These are phyloP conservation scores for Hephaestus fuliginosus DNA, from an alignment of 2,797 vertebrate species.

Conservation along the genomic window DNA sequence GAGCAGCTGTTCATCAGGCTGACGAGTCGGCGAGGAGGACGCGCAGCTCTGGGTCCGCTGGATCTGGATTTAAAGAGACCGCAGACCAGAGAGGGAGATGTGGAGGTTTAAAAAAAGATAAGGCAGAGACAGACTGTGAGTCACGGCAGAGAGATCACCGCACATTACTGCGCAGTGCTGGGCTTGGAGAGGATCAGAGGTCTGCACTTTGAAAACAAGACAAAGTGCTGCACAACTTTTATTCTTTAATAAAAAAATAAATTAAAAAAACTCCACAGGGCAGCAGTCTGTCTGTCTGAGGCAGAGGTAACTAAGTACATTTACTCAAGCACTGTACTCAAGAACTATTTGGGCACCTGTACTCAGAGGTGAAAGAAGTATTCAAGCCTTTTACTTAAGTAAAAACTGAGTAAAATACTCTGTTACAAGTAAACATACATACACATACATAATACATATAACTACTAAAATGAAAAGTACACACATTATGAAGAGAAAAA, in stretches of 20 bases:
- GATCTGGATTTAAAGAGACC: slow-evolving; percentile 85
- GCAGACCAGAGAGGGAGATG: slow-evolving; percentile 65
- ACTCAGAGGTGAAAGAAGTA: too few species aligned
- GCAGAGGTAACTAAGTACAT: not conserved
- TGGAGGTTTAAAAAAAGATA: slow-evolving; percentile 44
- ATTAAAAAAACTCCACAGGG: too few species aligned
- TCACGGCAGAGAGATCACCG: not conserved
- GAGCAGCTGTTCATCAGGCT: slow-evolving; percentile 81
- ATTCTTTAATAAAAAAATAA: not conserved
- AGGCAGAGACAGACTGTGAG: slow-evolving; percentile 22
- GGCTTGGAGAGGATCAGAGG: not conserved
- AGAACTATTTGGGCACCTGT: not conserved
- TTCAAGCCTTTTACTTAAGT: too few species aligned
- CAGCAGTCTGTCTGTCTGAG: too few species aligned
- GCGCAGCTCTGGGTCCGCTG: slow-evolving; percentile 64
- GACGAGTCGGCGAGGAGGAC: slow-evolving; percentile 74
- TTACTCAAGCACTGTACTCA: not conserved
- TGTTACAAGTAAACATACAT: too few species aligned
- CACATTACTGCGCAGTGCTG: not conserved
- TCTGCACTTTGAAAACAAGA: not conserved
- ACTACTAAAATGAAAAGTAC: too few species aligned
- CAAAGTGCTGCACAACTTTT: too few species aligned
- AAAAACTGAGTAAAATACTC: too few species aligned
- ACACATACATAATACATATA: too few species aligned
- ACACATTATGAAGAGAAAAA: too few species aligned